phyloP scores from a whole-genome alignment of 2,888 invertebrate genomes.

The Euphydryas editha region DNA sequence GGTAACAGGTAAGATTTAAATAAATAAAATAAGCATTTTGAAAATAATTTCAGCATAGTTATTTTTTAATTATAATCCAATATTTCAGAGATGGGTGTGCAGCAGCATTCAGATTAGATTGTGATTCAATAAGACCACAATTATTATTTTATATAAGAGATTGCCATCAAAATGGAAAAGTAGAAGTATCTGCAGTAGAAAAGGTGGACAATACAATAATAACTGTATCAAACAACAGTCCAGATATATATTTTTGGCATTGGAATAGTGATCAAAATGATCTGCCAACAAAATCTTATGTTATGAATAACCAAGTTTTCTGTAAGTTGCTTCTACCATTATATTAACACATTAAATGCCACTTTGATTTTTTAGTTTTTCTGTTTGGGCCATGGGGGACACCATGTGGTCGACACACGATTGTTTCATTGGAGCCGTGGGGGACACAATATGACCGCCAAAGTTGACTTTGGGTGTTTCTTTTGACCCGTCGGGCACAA shows the following conservation, averaged over 20 bases:
- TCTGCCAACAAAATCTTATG: conserved; percentile 10
- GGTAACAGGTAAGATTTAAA: conserved; percentile 69
- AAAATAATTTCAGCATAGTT: background rate
- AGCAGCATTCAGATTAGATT: conserved; percentile 54
- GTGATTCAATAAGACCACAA: conserved; percentile 52
- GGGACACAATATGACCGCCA: too few species aligned
- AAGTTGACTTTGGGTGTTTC: too few species aligned
- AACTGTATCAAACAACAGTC: conserved; percentile 58
- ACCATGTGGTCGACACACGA: too few species aligned
- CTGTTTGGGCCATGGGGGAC: too few species aligned
- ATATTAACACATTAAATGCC: background rate
- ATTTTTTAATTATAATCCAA: background rate
- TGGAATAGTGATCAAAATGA: conserved; percentile 33
- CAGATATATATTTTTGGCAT: conserved; percentile 54
- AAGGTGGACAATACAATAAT: conserved; percentile 46
- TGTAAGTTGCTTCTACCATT: background rate
- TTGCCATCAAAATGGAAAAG: conserved; percentile 62
- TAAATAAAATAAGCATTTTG: background rate
- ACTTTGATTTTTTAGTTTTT: too few species aligned
- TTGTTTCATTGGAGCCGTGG: too few species aligned
- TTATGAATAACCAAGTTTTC: background rate
- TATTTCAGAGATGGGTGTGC: conserved; percentile 71
- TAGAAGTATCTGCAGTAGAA: conserved; percentile 72
- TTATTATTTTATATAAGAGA: conserved; percentile 58
- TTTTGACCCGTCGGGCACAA: too few species aligned